Evolutionary conservation across 1,140 invertebrate genomes (phyloP).

Genomic region (Venturia canescens): DNA sequence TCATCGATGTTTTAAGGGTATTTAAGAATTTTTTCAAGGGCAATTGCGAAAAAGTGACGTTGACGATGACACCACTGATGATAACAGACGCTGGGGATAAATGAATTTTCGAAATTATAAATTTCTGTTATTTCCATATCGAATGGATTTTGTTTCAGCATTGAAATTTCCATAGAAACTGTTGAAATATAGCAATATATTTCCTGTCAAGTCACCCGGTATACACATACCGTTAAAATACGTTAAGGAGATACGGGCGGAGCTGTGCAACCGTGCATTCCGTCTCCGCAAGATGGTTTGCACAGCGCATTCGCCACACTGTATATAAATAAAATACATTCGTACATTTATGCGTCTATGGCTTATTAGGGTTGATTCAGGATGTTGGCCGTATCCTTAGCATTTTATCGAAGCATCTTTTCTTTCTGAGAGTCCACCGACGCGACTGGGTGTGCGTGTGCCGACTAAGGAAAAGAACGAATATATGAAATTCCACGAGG

Average conservation of each 20-base stretch:
- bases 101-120: too few relatives aligned
- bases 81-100: too few relatives aligned
- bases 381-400: constrained; percentile 60
- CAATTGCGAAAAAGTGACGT: too few relatives aligned
- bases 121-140: too few relatives aligned
- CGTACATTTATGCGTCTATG: constrained; percentile 50
- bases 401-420: constrained; percentile 68
- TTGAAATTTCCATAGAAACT: too few relatives aligned
- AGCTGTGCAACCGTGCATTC: constrained; percentile 4
- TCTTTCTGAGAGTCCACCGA: constrained; percentile 35
- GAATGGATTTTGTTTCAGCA: too few relatives aligned
- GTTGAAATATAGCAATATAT: too few relatives aligned
- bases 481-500: constrained; percentile 59
- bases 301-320: not conserved
- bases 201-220: not conserved
- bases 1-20: too few relatives aligned
- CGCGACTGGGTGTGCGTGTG: constrained; percentile 11
- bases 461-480: constrained; percentile 51
- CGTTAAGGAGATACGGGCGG: not conserved
- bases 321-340: constrained; percentile 17
- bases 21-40: too few relatives aligned
- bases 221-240: not conserved
- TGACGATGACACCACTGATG: too few relatives aligned
- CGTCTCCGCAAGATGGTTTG: constrained; percentile 6
- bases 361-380: constrained; percentile 65